phyloP scores from a whole-genome alignment of 64 coral and sea anemone species.

The Montipora sp. region DNA sequence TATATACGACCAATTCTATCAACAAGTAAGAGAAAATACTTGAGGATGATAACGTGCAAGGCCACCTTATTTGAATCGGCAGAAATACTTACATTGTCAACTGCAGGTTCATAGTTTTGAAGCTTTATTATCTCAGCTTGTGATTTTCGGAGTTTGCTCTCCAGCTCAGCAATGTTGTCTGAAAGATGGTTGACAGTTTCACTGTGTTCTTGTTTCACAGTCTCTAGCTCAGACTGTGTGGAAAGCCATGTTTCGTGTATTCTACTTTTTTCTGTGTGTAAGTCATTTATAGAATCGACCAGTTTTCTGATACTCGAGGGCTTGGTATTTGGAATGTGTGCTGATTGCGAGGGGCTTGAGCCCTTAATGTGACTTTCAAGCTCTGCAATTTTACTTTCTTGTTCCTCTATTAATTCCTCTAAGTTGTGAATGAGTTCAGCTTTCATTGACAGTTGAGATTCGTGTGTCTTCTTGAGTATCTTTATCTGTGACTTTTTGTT shows the following conservation, averaged over 20 bases:
- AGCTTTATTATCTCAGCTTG: conserved; percentile 78
- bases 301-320: conserved; percentile 84
- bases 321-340: conserved; percentile 16
- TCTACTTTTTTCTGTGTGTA: conserved; percentile 81
- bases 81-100: neutral
- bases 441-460: conserved; percentile 90
- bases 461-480: conserved; percentile 95
- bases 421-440: conserved; percentile 84
- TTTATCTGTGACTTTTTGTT: conserved; percentile 96
- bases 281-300: conserved; percentile 84
- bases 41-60: too few relatives aligned
- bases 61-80: neutral
- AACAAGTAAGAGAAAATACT: neutral
- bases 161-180: conserved; percentile 80
- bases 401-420: conserved; percentile 91
- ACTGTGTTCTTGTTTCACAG: conserved; percentile 78
- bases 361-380: conserved; percentile 81
- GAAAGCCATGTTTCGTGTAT: conserved; percentile 90
- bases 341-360: conserved; percentile 16
- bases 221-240: conserved; percentile 91
- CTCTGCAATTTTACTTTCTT: conserved; percentile 82
- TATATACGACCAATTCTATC: too few relatives aligned
- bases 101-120: conserved; percentile 58
- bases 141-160: conserved; percentile 70
- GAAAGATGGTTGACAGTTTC: conserved; percentile 53